Evolutionary conservation across 2,888 invertebrate genomes (phyloP).

Genomic region (Tenthredo distinguenda): DNA sequence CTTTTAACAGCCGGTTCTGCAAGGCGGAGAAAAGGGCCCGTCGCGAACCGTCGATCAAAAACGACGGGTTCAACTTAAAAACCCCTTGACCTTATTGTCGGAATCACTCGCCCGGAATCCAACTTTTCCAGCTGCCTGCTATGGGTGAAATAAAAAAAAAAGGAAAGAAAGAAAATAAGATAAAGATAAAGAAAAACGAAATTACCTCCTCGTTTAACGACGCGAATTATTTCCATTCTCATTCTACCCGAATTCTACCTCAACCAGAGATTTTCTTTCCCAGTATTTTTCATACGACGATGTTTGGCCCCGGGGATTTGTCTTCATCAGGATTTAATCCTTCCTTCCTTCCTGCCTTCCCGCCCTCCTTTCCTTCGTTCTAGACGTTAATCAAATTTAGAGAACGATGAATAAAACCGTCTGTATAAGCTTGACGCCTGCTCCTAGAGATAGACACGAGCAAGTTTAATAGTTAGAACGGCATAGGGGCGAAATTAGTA

Average conservation of each 20-base stretch:
- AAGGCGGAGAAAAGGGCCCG: not conserved
- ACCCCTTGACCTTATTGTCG: not conserved
- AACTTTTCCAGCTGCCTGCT: not conserved
- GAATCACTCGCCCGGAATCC: not conserved
- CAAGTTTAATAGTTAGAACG: slow-evolving; percentile 15
- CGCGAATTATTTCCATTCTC: not conserved
- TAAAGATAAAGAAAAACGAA: not conserved
- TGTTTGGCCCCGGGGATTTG: not conserved
- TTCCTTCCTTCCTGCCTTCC: not conserved
- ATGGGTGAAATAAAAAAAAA: not conserved
- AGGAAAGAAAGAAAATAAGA: not conserved
- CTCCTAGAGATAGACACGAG: slow-evolving; percentile 15
- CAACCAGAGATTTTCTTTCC: not conserved
- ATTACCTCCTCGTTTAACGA: not conserved
- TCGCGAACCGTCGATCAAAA: not conserved
- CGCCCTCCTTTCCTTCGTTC: not conserved
- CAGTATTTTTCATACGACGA: slow-evolving; percentile 7
- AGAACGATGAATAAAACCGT: slow-evolving; percentile 2
- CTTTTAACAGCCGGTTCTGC: not conserved
- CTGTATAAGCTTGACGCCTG: slow-evolving; percentile 1
- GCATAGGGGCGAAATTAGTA: slow-evolving; percentile 22
- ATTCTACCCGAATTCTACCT: not conserved
- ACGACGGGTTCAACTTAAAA: not conserved
- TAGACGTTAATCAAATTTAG: not conserved
- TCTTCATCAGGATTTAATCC: slow-evolving; percentile 15